Evolutionary conservation across 1,140 invertebrate species (phyloP).

Genomic region (Zaprionus kolodkinae): DNA sequence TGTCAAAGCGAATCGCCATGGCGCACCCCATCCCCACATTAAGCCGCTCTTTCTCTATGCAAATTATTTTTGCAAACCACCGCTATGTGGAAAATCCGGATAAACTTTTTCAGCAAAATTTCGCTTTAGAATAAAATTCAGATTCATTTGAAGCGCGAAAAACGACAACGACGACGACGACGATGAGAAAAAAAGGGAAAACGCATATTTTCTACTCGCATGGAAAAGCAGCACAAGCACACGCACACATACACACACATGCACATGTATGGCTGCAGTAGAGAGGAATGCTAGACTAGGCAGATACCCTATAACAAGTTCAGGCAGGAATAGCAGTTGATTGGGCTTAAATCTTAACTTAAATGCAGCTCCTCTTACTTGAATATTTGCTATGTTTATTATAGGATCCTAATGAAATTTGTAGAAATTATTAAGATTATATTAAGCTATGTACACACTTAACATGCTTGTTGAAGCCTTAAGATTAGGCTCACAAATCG

Average conservation of each 20-base stretch:
- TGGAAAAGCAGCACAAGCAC: slow-evolving; percentile 12
- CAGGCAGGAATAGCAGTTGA: no score
- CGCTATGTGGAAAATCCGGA: slow-evolving; percentile 12
- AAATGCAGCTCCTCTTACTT: no score
- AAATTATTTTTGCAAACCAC: slow-evolving; percentile 1
- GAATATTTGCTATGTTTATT: no score
- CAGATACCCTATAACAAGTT: neutral
- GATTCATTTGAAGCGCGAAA: slow-evolving; percentile 1
- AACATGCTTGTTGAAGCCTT: no score
- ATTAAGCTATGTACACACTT: no score
- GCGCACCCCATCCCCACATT: neutral
- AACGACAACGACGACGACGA: neutral
- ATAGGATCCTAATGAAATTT: no score
- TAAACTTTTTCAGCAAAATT: slow-evolving; percentile 1
- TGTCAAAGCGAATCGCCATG: neutral
- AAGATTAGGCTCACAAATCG: no score
- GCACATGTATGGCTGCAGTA: neutral
- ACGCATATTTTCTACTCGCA: slow-evolving; percentile 22
- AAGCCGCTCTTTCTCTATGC: neutral
- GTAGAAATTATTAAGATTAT: no score
- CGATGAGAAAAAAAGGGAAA: slow-evolving; percentile 6
- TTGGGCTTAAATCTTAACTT: no score
- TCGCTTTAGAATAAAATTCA: slow-evolving; percentile 21
- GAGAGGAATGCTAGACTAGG: neutral
- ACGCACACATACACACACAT: neutral